Evolutionary conservation across 2,888 invertebrate genomes (phyloP).

Genomic region (Pristionchus entomophagus): DNA sequence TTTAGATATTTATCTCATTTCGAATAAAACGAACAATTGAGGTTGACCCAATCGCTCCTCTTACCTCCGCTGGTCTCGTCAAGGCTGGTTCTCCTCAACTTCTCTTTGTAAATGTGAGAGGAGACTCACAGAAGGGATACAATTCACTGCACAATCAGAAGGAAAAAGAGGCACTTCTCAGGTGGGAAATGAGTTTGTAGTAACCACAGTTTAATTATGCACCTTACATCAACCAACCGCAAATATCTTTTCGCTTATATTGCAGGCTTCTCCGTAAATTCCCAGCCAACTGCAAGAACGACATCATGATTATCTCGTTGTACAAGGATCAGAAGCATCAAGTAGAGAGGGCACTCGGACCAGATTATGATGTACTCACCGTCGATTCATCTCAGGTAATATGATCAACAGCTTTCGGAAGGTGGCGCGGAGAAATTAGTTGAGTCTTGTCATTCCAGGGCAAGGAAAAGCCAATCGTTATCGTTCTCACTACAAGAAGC

Average conservation of each 20-base stretch:
- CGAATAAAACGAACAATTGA: background rate
- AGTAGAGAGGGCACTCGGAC: slow-evolving; percentile 17
- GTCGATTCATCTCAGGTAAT: slow-evolving; percentile 29
- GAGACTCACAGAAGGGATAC: slow-evolving; percentile 16
- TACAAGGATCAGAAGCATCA: slow-evolving; percentile 34
- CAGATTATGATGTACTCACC: slow-evolving; percentile 27
- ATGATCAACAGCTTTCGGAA: background rate
- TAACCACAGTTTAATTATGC: background rate
- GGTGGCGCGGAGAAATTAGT: no score
- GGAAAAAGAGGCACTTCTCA: background rate
- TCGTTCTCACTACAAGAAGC: slow-evolving; percentile 31
- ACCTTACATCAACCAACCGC: no score
- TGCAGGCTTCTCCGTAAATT: slow-evolving; percentile 5
- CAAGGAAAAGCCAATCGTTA: slow-evolving; percentile 37
- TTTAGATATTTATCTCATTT: background rate
- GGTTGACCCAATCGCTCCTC: background rate
- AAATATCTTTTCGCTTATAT: no score
- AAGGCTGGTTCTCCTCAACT: slow-evolving; percentile 3
- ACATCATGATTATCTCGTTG: slow-evolving; percentile 30
- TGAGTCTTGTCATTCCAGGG: no score
- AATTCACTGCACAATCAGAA: slow-evolving; percentile 8
- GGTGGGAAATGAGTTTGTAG: background rate
- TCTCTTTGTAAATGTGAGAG: slow-evolving; percentile 18
- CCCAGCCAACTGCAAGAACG: slow-evolving; percentile 6
- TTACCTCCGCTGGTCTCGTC: slow-evolving; percentile 16